phyloP scores from a whole-genome alignment of 2,113 vertebrate species.

The Gadus chalcogrammus region DNA sequence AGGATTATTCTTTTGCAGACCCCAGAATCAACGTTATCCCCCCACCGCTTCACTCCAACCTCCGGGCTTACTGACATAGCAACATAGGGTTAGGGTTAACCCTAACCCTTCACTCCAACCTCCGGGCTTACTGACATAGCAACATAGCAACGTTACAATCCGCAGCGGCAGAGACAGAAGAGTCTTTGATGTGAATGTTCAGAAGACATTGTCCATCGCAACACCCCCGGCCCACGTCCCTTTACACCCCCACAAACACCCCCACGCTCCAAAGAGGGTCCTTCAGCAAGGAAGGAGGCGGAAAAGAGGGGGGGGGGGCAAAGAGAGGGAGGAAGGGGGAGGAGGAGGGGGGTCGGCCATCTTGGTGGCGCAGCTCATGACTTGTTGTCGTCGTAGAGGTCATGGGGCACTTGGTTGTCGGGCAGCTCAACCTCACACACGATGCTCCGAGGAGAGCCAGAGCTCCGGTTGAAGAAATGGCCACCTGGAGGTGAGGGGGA shows the following conservation, averaged over 20 bases:
- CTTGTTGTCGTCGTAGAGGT: conserved; percentile 93
- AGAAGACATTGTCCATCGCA: conserved; percentile 12
- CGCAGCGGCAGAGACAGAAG: conserved; percentile 6
- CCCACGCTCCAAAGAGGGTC: not conserved
- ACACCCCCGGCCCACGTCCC: not conserved
- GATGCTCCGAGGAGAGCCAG: conserved; percentile 82
- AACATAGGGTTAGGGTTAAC: too few species aligned
- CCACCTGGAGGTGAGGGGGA: conserved; percentile 70
- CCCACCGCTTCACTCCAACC: too few species aligned
- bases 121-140: too few species aligned
- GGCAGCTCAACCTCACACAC: conserved; percentile 91
- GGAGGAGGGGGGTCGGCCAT: not conserved
- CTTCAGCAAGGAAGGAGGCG: not conserved
- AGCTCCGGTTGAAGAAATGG: conserved; percentile 87
- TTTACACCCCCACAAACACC: conserved; percentile 5
- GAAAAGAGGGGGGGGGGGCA: not conserved
- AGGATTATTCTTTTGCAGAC: too few species aligned
- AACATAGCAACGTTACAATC: not conserved
- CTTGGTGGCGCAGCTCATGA: conserved; percentile 74
- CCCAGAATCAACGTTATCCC: too few species aligned
- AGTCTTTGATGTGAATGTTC: conserved; percentile 29
- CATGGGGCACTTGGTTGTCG: conserved; percentile 85
- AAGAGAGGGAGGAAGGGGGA: not conserved
- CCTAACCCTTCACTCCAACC: too few species aligned
- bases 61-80: too few species aligned